phyloP scores from a whole-genome alignment of 1,140 invertebrate genomes.

The Oedothorax gibbosus region DNA sequence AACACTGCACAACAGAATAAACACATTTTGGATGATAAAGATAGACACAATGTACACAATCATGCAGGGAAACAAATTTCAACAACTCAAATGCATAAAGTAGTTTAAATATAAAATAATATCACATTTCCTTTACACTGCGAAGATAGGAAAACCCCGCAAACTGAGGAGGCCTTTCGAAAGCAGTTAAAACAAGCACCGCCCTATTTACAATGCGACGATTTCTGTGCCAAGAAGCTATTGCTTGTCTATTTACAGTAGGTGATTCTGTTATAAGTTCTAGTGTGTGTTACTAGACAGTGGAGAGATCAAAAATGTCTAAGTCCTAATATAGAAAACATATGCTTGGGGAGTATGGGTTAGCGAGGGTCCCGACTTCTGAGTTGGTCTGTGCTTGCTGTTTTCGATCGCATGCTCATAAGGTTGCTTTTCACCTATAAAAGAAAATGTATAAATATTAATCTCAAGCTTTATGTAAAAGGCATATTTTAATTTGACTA shows the following conservation, averaged over 20 bases:
- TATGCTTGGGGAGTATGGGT: slow-evolving; percentile 43
- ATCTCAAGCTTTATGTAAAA: too few relatives aligned
- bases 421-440: slow-evolving; percentile 59
- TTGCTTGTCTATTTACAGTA: too few relatives aligned
- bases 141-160: neutral
- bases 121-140: slow-evolving; percentile 56
- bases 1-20: slow-evolving; percentile 14
- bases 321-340: slow-evolving; percentile 56
- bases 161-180: neutral
- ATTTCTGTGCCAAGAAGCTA: neutral
- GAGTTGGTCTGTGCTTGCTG: slow-evolving; percentile 62
- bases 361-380: slow-evolving; percentile 58
- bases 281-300: slow-evolving; percentile 48
- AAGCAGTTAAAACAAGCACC: slow-evolving; percentile 41
- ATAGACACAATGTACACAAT: slow-evolving; percentile 45
- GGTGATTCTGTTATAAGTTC: slow-evolving; percentile 39
- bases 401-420: slow-evolving; percentile 62
- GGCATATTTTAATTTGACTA: too few relatives aligned
- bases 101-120: slow-evolving; percentile 55
- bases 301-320: slow-evolving; percentile 61
- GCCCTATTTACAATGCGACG: slow-evolving; percentile 34
- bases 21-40: slow-evolving; percentile 12
- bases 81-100: slow-evolving; percentile 53
- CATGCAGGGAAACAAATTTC: slow-evolving; percentile 46
- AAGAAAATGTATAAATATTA: neutral